Evolutionary conservation across 2,797 vertebrate genomes (phyloP).

Genomic region (Hyperoplus lanceolatus): DNA sequence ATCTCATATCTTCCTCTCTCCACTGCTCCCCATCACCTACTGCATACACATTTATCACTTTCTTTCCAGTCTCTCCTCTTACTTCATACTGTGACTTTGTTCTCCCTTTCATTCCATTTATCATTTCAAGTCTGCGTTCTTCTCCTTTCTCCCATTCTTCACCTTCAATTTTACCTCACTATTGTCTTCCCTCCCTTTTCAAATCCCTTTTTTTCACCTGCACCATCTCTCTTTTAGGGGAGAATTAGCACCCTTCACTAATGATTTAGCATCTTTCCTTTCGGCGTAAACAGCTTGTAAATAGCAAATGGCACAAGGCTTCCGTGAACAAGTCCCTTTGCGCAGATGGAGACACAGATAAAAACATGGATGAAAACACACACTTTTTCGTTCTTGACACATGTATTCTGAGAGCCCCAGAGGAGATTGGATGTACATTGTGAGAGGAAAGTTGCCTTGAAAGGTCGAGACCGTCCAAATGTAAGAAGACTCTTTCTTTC

Average conservation of each 20-base stretch:
- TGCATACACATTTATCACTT: slow-evolving; percentile 50
- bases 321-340: slow-evolving; percentile 9
- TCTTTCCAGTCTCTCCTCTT: slow-evolving; percentile 28
- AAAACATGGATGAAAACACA: slow-evolving; percentile 5
- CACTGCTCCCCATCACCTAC: slow-evolving; percentile 27
- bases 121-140: slow-evolving; percentile 38
- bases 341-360: slow-evolving; percentile 35
- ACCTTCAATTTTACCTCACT: slow-evolving; percentile 31
- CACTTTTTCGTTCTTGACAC: slow-evolving; percentile 20
- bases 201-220: not conserved
- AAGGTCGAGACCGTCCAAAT: not conserved
- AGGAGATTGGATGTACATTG: slow-evolving; percentile 6
- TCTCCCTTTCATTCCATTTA: slow-evolving; percentile 38
- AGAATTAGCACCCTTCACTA: slow-evolving; percentile 67
- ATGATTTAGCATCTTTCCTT: slow-evolving; percentile 60
- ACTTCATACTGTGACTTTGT: slow-evolving; percentile 30
- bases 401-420: not conserved
- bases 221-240: slow-evolving; percentile 51
- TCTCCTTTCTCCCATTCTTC: slow-evolving; percentile 27
- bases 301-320: slow-evolving; percentile 33
- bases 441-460: not conserved
- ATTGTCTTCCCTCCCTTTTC: slow-evolving; percentile 22
- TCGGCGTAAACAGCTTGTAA: slow-evolving; percentile 54
- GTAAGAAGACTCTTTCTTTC: slow-evolving; percentile 1
- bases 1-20: slow-evolving; percentile 35